Conservation (phyloP, 2,888 invertebrate genomes). For the Piscicola geometra region DNA sequence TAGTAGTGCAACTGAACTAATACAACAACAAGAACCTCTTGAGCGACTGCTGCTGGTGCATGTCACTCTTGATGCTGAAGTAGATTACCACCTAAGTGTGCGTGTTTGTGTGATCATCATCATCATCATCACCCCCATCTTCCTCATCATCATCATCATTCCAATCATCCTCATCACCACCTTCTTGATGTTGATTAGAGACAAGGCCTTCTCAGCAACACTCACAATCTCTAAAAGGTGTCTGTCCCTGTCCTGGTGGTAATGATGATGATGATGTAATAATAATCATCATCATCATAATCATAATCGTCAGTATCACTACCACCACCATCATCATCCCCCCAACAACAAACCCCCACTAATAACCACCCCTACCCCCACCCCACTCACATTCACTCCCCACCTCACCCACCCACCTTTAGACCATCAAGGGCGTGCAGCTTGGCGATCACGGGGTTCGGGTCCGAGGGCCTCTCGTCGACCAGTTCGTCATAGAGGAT, state of each 20-base stretch:
- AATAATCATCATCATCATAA: too few relatives aligned
- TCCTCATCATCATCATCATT: too few relatives aligned
- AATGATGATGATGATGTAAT: too few relatives aligned
- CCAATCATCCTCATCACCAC: too few relatives aligned
- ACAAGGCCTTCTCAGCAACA: constrained; percentile 18
- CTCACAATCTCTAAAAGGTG: constrained; percentile 1
- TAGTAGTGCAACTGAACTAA: not conserved
- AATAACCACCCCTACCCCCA: constrained; percentile 67
- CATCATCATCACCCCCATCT: too few relatives aligned
- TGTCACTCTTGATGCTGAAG: constrained; percentile 30
- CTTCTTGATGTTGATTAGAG: constrained; percentile 16
- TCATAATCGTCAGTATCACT: not conserved
- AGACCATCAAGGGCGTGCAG: constrained; percentile 54
- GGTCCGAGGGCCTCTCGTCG: constrained; percentile 66
- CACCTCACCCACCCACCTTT: constrained; percentile 41
- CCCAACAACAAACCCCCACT: too few relatives aligned
- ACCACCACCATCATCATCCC: too few relatives aligned
- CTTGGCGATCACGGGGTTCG: constrained; percentile 73
- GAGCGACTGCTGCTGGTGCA: constrained; percentile 7
- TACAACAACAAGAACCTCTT: constrained; percentile 1
- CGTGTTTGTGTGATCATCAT: too few relatives aligned
- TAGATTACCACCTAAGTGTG: constrained; percentile 11
- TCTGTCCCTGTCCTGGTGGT: constrained; percentile 1
- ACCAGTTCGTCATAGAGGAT: constrained; percentile 70
- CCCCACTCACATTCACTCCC: constrained; percentile 59